Base-by-base conservation (phyloP, 1,140 invertebrate species). In the Epicauta chinensis region DNA sequence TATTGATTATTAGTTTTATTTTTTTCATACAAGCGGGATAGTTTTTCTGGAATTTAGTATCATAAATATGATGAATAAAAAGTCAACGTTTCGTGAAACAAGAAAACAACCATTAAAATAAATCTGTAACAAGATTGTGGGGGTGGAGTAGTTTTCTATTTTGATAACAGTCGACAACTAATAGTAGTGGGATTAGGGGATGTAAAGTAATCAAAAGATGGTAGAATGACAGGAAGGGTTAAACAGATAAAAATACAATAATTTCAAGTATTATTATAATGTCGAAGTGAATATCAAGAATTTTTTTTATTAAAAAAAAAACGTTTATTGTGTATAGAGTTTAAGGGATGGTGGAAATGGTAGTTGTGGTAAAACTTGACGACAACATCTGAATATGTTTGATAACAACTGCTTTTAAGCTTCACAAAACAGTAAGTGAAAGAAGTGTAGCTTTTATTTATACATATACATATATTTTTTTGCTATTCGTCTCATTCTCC, bases 381-480 rank as follows among this genome's bases (percentile, higher is more conserved):
- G 41, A 42, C 47, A 48, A 37, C 51, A 61, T 61, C 49, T 61
- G 59, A 61, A 61, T 61, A 58, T 58, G 55, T 60, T 58, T 61
- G 59, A 61, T 55, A 61, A 61, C 59, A 61, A 61, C 52, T 58
- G 56, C 59, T 61, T 53, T 61, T 54, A 53, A 61, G 49, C 53
- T 51, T 34, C 50, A 56, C 50, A 59, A 61, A 58, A 59, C 56
- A 53, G 56, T 55, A 61, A 55, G 53, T 58, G 58, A 60, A 60
- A 58, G 58, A 58, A 58, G 59, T 56, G 34, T 55, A 36, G 57
- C 46, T 56, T 56, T 59, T 56, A 50, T 59, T 59, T 56, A 52
- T 53, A 50, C 40, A 34, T n/a, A n/a, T n/a, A n/a, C 39, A 42
- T 57, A 55, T 58, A 52, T 55, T 62, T 55, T 51, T 49, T 54